Percentiles rank a stretch among this genome's conserved stretches.
These are phyloP conservation scores for Platynereis dumerilii DNA, from an alignment of 2,888 invertebrate species.

Conservation along the genomic window DNA sequence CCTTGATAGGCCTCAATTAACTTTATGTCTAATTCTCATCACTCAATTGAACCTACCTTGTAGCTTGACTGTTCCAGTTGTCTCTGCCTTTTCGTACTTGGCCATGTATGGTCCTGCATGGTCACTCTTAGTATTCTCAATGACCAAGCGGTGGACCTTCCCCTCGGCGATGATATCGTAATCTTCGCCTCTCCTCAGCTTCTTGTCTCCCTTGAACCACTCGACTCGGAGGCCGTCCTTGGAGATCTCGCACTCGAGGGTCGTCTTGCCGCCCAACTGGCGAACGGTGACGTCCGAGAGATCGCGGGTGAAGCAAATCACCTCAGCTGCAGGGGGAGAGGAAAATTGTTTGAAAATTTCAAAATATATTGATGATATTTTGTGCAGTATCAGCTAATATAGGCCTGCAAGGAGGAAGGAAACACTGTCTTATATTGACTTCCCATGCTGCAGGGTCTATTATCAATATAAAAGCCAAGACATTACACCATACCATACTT, in stretches of 20 bases:
- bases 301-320: slow-evolving; percentile 49
- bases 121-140: slow-evolving; percentile 33
- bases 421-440: no score
- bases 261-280: slow-evolving; percentile 45
- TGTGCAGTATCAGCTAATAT: background rate
- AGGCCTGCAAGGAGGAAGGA: background rate
- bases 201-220: slow-evolving; percentile 67
- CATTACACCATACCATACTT: no score
- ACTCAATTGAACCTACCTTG: slow-evolving; percentile 24
- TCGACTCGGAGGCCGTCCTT: slow-evolving; percentile 78
- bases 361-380: slow-evolving; percentile 2
- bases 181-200: slow-evolving; percentile 21
- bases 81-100: slow-evolving; percentile 26
- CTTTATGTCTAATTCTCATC: background rate
- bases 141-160: slow-evolving; percentile 37
- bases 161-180: slow-evolving; percentile 36
- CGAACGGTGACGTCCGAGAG: slow-evolving; percentile 52
- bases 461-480: no score
- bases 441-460: no score
- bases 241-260: slow-evolving; percentile 81
- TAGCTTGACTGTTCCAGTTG: slow-evolving; percentile 31
- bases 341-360: background rate
- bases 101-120: slow-evolving; percentile 37
- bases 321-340: slow-evolving; percentile 48
- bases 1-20: no score